Evolutionary conservation across 1,140 invertebrate species (phyloP), one percentile per base, ranked within the genome.

Genomic region (Lordiphosa collinella): DNA sequence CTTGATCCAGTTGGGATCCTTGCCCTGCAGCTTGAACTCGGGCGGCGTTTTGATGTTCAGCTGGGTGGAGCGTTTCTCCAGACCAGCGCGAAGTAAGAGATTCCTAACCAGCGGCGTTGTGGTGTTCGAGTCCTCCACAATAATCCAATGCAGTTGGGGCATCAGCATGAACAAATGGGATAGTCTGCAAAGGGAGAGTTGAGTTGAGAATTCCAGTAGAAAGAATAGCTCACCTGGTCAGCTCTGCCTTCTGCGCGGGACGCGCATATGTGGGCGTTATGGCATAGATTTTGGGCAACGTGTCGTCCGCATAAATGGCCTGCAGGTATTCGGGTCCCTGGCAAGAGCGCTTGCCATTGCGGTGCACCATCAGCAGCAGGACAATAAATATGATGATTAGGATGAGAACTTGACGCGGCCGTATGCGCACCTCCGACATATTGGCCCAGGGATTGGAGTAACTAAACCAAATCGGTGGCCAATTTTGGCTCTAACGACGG

Each of bases 61-160:
- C 44, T 76, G 68, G 0, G 88, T 89, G 4, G 68, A 82, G n/a
- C 88, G 71, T 44, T 79, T 41, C 6, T 52, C 47, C 25, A 89
- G 46, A 0, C 82, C 82, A 0, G 94, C 93, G 22, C 94, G 91
- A 36, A 91, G 90, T 8, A 99, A 87, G n/a, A 99, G 91, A 58
- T 95, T 94, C 1, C 90, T 91, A 0, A 99, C 96, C 43, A 98
- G 90, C 25, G 91, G 79, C 1, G 94, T 96, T 80, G 94, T 97
- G 9, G 88, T 89, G 2, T 91, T 89, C 0, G 95, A 90, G 90
- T 99, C 98, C 90, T 99, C 98, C 7, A 99, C 92, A 32, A 99
- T 89, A 67, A 99, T 96, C 98, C 98, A 99, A 89, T 99, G 97
- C 50, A 99, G 91, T 86, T 97, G 96, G 48, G 94, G 94, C 22